Percentiles rank a stretch among this genome's conserved stretches.
These are phyloP conservation scores for Amblyornis subalaris DNA, from an alignment of 2,113 vertebrate species.

Conservation along the genomic window DNA sequence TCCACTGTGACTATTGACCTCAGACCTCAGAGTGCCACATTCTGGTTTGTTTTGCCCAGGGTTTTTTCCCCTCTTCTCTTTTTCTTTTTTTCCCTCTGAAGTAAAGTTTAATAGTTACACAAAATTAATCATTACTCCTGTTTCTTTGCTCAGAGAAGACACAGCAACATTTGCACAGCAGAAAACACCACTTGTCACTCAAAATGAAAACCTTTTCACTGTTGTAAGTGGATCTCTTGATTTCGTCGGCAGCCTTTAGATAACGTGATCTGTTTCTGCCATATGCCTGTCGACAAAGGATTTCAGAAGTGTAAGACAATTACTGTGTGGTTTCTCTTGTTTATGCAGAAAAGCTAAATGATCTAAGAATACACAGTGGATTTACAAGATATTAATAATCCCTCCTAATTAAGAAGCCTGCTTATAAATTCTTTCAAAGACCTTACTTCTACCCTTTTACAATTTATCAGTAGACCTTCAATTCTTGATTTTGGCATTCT, in stretches of 20 bases:
- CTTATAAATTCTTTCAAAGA: constrained; percentile 1
- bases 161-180: constrained; percentile 11
- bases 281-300: constrained; percentile 35
- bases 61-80: fast-evolving
- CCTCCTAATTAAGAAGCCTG: constrained; percentile 36
- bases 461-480: background rate
- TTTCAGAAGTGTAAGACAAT: constrained; percentile 54
- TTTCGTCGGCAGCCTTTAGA: constrained; percentile 30
- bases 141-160: constrained; percentile 12
- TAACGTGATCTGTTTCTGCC: constrained; percentile 30
- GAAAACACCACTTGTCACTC: constrained; percentile 45
- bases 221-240: constrained; percentile 46
- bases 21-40: background rate
- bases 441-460: constrained; percentile 15
- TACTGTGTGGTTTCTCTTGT: constrained; percentile 39
- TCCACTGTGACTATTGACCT: background rate
- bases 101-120: background rate
- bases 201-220: constrained; percentile 51
- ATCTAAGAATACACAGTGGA: constrained; percentile 13
- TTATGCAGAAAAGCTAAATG: constrained; percentile 43
- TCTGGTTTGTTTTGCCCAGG: background rate
- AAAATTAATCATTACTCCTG: constrained; percentile 3
- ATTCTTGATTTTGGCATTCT: constrained; percentile 8
- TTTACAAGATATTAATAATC: constrained; percentile 19
- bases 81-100: background rate